phyloP scores from a whole-genome alignment of 53 echinoderm and acorn worm species.

The Stichopus horrens region DNA sequence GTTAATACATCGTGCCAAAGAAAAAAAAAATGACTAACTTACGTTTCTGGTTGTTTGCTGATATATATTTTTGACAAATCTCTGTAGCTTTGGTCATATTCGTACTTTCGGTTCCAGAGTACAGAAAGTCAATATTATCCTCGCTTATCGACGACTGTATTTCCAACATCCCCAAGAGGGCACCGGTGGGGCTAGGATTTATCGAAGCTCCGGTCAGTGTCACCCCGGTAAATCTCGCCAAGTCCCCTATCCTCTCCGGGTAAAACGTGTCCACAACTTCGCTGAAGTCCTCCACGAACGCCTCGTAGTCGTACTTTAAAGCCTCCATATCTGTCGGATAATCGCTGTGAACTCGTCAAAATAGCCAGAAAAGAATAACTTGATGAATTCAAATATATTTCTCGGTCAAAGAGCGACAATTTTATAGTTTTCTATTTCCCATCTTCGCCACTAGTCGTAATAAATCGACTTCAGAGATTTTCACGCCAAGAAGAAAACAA shows the following conservation, averaged over 20 bases:
- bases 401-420: not conserved
- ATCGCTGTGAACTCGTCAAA: not conserved
- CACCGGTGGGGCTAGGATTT: slow-evolving; percentile 19
- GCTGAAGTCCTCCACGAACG: slow-evolving; percentile 12
- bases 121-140: not conserved
- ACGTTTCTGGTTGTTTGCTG: not conserved
- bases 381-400: not conserved
- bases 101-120: not conserved
- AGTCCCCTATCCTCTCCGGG: not conserved
- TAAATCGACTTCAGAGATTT: too few relatives aligned
- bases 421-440: not conserved
- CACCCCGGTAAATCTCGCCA: not conserved
- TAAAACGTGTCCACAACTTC: slow-evolving; percentile 8
- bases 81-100: slow-evolving; percentile 27
- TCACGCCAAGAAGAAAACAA: too few relatives aligned
- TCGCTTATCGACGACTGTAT: not conserved
- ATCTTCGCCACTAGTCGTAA: too few relatives aligned
- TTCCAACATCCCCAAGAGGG: not conserved
- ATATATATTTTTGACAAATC: not conserved
- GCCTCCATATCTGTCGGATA: not conserved
- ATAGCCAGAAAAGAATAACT: not conserved
- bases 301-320: not conserved
- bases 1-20: too few relatives aligned
- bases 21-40: not conserved
- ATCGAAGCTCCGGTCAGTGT: not conserved